These are phyloP conservation scores for Carassius carassius DNA, from an alignment of 2,113 vertebrate genomes.

Conservation along the genomic window DNA sequence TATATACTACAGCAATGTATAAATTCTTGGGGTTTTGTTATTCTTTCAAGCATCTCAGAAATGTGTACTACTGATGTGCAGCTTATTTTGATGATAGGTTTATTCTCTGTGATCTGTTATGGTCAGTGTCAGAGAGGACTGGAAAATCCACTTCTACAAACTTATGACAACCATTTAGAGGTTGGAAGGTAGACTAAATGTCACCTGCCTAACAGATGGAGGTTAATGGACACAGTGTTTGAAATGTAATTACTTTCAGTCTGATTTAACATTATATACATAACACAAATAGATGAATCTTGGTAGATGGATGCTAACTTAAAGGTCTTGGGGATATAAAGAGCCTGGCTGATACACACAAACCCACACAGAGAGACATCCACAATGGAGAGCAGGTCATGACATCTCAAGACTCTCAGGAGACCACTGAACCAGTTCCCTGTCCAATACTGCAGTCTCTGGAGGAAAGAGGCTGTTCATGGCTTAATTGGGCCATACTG, in stretches of 20 bases:
- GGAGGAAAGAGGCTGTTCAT: background rate
- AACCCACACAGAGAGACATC: background rate
- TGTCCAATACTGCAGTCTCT: background rate
- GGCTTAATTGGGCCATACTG: slow-evolving; percentile 13
- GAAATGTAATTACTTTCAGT: background rate
- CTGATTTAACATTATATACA: background rate
- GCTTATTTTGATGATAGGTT: background rate
- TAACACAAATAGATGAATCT: no score
- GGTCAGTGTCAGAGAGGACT: background rate
- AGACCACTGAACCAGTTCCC: background rate
- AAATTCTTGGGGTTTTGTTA: background rate
- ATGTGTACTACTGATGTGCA: background rate
- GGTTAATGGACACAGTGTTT: background rate
- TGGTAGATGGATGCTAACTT: no score
- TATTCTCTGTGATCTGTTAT: background rate
- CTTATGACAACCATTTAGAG: background rate
- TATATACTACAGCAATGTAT: background rate
- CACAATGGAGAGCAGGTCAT: slow-evolving; percentile 1
- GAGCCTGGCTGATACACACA: background rate
- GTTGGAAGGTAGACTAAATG: background rate
- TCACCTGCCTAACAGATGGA: background rate
- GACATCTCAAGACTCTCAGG: background rate
- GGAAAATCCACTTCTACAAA: background rate
- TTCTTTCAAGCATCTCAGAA: background rate
- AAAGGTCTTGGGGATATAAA: no score